Conservation (phyloP, 2,888 invertebrate genomes). For the Drosophila formosana region DNA sequence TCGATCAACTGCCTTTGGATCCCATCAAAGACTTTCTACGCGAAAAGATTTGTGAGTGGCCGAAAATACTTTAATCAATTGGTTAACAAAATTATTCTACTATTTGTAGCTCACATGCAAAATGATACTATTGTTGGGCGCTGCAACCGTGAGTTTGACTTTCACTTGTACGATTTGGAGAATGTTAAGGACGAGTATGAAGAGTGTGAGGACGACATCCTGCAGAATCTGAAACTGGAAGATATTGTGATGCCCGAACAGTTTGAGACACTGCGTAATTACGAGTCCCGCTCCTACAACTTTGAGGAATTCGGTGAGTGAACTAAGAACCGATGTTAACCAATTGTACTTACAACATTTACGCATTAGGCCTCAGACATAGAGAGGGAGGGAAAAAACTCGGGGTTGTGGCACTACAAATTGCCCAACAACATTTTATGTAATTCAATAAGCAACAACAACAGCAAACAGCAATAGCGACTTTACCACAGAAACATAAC, state of each 20-base stretch:
- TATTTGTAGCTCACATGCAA: slow-evolving; percentile 80
- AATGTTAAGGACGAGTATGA: slow-evolving; percentile 60
- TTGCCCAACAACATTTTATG: slow-evolving; percentile 66
- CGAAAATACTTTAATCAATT: neutral
- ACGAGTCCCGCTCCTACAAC: slow-evolving; percentile 74
- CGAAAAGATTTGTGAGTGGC: slow-evolving; percentile 80
- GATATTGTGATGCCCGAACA: slow-evolving; percentile 81
- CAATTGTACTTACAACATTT: slow-evolving; percentile 58
- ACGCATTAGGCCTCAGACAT: slow-evolving; percentile 48
- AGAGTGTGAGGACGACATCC: slow-evolving; percentile 68
- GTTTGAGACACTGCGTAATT: slow-evolving; percentile 79
- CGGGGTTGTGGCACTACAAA: slow-evolving; percentile 46
- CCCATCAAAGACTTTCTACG: slow-evolving; percentile 79
- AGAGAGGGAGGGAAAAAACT: neutral
- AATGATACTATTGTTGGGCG: slow-evolving; percentile 77
- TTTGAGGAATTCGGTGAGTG: slow-evolving; percentile 75
- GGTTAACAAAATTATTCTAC: neutral
- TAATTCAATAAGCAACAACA: slow-evolving; percentile 64
- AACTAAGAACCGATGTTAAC: slow-evolving; percentile 7
- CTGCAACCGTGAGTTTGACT: slow-evolving; percentile 82
- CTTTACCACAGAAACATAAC: slow-evolving; percentile 75
- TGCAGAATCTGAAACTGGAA: slow-evolving; percentile 61
- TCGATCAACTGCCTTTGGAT: slow-evolving; percentile 84
- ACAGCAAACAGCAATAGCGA: slow-evolving; percentile 36
- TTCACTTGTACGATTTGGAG: slow-evolving; percentile 75